Base-by-base conservation (phyloP, 2,797 vertebrate species). In the Poecile montanus region DNA sequence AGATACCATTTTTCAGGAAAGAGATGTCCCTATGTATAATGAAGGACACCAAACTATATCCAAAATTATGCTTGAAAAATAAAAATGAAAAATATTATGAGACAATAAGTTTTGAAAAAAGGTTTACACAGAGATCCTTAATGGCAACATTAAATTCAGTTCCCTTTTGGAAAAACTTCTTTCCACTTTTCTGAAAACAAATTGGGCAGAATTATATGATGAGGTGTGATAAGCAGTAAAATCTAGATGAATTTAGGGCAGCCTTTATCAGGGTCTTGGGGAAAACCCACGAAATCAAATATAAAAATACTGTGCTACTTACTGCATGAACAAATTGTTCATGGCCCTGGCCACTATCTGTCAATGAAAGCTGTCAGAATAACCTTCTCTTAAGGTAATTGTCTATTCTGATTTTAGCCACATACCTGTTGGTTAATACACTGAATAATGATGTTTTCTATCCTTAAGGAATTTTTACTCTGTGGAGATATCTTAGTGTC, bases 381-480 rank as follows among this genome's bases (percentile, higher is more conserved):
- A 89, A 57, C 8, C 13, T 83, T 44, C 13, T 79, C 38, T 61
- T 36, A 80, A 88, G 38, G 9, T 56, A 86, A 75, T 65, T 48
- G 14, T 29, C 47, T 86, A 15, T 76, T 63, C 42, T 66, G n/a
- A 54, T 70, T 91, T 76, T 72, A 78, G 21, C 53, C 44, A 88
- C 66, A 48, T 36, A 42, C 29, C 73, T 86, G 9, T 75, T 91
- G 48, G 19, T 53, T 79, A 60, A 38, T 57, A 45, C 32, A 34
- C 6, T 50, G 77, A 84, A 84, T 29, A 82, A 70, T 53, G 5
- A 40, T 80, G 13, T 17, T 65, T 85, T 91, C 75, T 47, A 10
- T 53, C 44, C 56, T 62, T 63, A 71, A 87, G 68, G 48, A 63
- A 32, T 60, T 80, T 90, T 82, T 82, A 57, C 68, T 79, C 71